Conservation (phyloP, 2,888 invertebrate species). For the Melangyna quadrimaculata region DNA sequence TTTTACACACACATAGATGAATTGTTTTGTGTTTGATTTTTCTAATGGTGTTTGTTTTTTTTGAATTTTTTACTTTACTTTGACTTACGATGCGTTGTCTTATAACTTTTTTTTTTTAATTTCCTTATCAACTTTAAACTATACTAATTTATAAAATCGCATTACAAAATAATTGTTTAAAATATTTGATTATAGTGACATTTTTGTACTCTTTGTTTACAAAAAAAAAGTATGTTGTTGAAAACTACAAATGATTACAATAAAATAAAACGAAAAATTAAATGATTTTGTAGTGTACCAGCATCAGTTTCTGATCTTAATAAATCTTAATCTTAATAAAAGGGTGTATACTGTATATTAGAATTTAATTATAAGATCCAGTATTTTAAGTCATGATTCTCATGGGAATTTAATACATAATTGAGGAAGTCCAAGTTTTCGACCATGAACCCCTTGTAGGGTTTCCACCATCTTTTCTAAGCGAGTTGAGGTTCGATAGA, state of each 20-base stretch:
- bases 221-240: not conserved
- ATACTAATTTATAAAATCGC: slow-evolving; percentile 32
- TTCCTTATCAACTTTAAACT: slow-evolving; percentile 21
- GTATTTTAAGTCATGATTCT: too few species aligned
- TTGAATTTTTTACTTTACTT: not conserved
- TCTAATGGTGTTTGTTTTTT: not conserved
- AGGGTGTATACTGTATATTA: too few species aligned
- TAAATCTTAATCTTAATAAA: too few species aligned
- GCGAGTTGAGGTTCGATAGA: too few species aligned
- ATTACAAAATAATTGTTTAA: slow-evolving; percentile 4
- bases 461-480: too few species aligned
- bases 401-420: too few species aligned
- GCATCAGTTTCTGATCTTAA: too few species aligned
- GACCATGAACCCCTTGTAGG: too few species aligned
- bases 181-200: not conserved
- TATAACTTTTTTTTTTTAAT: not conserved
- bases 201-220: not conserved
- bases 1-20: not conserved
- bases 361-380: too few species aligned
- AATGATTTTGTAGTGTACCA: not conserved
- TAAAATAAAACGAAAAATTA: not conserved
- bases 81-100: slow-evolving; percentile 28
- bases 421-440: too few species aligned
- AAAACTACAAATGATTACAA: not conserved
- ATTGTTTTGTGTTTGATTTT: not conserved